phyloP scores from a whole-genome alignment of 2,113 vertebrate species.

The Candoia aspera region DNA sequence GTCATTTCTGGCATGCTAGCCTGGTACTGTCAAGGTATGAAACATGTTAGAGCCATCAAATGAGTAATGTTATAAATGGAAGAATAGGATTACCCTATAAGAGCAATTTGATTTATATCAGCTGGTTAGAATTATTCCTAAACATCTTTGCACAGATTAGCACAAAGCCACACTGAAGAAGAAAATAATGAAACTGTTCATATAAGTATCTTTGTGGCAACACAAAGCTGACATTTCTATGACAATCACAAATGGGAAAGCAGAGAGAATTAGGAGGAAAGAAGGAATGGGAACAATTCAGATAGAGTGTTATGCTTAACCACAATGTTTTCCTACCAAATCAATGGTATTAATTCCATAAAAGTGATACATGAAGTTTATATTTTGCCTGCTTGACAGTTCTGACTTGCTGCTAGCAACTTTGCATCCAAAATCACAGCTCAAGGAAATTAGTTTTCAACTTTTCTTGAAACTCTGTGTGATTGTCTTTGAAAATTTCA shows the following conservation, averaged over 20 bases:
- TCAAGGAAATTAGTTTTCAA: background rate
- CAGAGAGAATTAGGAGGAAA: background rate
- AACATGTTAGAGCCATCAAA: background rate
- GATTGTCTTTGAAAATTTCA: slow-evolving; percentile 12
- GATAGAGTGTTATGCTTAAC: background rate
- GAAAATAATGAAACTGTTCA: background rate
- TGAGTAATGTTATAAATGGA: background rate
- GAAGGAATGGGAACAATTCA: background rate
- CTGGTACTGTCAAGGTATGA: background rate
- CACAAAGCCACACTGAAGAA: background rate
- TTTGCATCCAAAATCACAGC: background rate
- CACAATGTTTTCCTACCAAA: background rate
- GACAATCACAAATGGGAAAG: background rate
- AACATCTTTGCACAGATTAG: background rate
- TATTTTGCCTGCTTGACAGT: background rate
- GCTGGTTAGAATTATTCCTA: background rate
- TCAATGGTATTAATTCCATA: background rate
- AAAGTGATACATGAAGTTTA: background rate
- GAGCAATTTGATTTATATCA: background rate
- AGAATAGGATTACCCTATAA: background rate
- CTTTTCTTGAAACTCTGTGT: background rate
- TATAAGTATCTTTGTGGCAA: background rate
- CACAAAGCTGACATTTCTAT: background rate
- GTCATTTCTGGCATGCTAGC: background rate
- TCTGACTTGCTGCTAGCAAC: background rate